Evolutionary conservation across 1,140 invertebrate species (phyloP), one percentile per base, ranked within the genome.

Genomic region (Linepithema humile): DNA sequence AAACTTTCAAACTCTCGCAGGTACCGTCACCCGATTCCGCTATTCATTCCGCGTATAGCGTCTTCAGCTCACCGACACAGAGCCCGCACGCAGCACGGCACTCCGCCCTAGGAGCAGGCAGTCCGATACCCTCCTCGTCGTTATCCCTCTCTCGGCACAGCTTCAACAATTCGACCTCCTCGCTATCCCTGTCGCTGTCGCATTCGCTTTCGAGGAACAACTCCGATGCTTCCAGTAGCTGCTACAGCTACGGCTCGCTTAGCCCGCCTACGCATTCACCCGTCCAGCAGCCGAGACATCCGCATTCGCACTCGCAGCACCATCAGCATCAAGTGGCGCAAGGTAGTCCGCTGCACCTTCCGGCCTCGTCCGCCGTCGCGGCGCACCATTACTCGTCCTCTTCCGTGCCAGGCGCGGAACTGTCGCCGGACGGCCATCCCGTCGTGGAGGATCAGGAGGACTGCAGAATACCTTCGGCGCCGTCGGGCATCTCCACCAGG

Each of bases 141-240:
- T 73, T 94, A 6, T 94, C 94, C 1, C 85, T 94, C 2, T 94
- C 94, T 1, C 91, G 94, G 26, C 93, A 94, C 48, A 94, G 94
- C 67, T 94, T 94, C 85, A 94, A 94, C 85, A 94, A 94, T 69
- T 94, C 94, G 0, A 94, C 93, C 1, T 94, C 94, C 6, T 94
- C 93, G 1, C 84, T 94, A n/a, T 94, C 94, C 0, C 82, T 94
- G 0, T 94, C 95, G 15, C 95, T 97, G 82, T 98, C 97, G 32
- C 97, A 98, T 23, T 97, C 97, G 15, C 94, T 98, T 85, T 97
- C 97, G 26, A 95, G 98, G 38, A 98, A 98, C 93, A 98, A 98
- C 94, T 98, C 97, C 73, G 98, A 98, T 90, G 98, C 98, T 1
- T 98, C 97, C 57, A 97, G 98, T 90, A 96, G 96, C 83, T 97